Percentiles rank a stretch among this genome's conserved stretches.
Conservation (phyloP, 2,888 invertebrate species). For the Drosophila lutescens region DNA sequence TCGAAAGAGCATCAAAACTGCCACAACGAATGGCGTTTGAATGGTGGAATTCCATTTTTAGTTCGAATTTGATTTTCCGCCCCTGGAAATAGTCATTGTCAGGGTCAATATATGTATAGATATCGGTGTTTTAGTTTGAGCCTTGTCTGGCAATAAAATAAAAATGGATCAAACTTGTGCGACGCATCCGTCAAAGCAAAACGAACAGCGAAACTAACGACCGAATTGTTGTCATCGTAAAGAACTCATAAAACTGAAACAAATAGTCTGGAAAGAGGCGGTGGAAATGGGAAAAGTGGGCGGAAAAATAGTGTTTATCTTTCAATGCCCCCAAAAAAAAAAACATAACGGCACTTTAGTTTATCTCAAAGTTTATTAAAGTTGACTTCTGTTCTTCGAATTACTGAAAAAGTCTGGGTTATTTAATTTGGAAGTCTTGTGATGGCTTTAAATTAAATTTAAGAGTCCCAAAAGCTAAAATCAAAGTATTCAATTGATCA, state of each 20-base stretch:
- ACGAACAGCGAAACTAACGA: slow-evolving; percentile 30
- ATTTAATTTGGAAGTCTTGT: neutral
- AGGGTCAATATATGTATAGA: slow-evolving; percentile 43
- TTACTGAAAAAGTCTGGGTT: no score
- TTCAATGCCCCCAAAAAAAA: neutral
- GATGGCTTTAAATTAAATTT: no score
- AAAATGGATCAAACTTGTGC: slow-evolving; percentile 72
- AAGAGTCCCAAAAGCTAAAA: no score
- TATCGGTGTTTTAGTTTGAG: slow-evolving; percentile 45
- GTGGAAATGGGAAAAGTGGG: neutral
- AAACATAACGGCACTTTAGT: neutral
- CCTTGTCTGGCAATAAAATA: slow-evolving; percentile 35
- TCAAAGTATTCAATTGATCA: no score
- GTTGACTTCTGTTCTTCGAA: neutral
- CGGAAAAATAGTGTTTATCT: slow-evolving; percentile 1
- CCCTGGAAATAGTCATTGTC: slow-evolving; percentile 20
- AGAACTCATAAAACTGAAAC: slow-evolving; percentile 56
- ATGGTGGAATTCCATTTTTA: neutral
- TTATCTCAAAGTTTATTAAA: neutral
- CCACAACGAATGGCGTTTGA: neutral
- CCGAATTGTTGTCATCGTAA: slow-evolving; percentile 58
- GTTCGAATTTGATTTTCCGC: slow-evolving; percentile 10
- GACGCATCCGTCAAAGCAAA: slow-evolving; percentile 40
- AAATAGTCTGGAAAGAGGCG: slow-evolving; percentile 9
- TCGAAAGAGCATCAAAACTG: neutral